phyloP scores from a whole-genome alignment of 1,140 invertebrate genomes.

The Drosophila neocordata region DNA sequence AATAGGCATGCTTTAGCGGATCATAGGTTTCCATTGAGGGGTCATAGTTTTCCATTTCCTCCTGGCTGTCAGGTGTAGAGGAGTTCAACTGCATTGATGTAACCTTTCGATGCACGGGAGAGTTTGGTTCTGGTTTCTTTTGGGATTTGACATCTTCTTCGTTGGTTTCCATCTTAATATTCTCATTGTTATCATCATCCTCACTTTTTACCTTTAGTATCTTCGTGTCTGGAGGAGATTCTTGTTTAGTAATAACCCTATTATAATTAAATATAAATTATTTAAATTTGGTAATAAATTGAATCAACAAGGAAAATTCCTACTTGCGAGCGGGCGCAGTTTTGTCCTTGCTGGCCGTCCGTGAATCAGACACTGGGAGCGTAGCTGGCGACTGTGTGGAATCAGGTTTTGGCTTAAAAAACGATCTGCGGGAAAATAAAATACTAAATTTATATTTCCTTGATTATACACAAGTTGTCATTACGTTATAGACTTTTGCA shows the following conservation, averaged over 20 bases:
- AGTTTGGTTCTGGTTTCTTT: slow-evolving; percentile 6
- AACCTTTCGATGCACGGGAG: slow-evolving; percentile 11
- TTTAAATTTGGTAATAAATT: not conserved
- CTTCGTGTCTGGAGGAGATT: slow-evolving; percentile 5
- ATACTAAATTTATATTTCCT: not conserved
- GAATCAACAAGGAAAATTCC: not conserved
- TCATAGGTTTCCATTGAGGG: slow-evolving; percentile 92
- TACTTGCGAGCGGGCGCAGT: slow-evolving; percentile 32
- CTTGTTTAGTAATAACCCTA: slow-evolving; percentile 22
- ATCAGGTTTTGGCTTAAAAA: slow-evolving; percentile 60
- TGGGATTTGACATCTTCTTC: not conserved
- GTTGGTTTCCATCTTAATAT: slow-evolving; percentile 19
- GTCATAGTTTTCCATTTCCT: slow-evolving; percentile 86
- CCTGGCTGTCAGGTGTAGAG: slow-evolving; percentile 22
- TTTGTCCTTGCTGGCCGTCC: slow-evolving; percentile 7
- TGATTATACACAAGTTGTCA: not conserved
- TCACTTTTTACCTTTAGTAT: slow-evolving; percentile 27
- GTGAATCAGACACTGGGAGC: too few relatives aligned
- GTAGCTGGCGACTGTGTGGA: slow-evolving; percentile 11
- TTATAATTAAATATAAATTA: not conserved
- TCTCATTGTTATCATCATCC: slow-evolving; percentile 13
- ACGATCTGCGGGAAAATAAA: slow-evolving; percentile 38
- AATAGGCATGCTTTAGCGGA: slow-evolving; percentile 95
- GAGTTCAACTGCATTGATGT: slow-evolving; percentile 50
- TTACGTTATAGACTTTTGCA: slow-evolving; percentile 75